Base-by-base conservation (phyloP, 2,113 vertebrate genomes). In the Silurus meridionalis region DNA sequence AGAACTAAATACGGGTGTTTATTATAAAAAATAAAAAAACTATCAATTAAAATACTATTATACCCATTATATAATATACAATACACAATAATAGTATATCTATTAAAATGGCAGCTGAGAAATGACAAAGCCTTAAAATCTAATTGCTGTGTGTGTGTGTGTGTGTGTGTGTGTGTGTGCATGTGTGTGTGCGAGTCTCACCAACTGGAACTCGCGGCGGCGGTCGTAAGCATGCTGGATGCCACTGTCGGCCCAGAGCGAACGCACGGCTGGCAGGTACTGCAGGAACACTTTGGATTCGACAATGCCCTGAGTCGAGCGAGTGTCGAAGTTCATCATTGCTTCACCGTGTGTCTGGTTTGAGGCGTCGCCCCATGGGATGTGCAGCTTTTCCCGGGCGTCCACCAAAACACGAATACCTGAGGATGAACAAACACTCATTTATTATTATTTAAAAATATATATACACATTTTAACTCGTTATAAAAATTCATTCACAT, bases 371-470 rank as follows among this genome's bases (percentile, higher is more conserved):
- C 97, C 97, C 98, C 98, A 99, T 0, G 97, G 96, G 91, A 99
- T 99, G 91, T 96, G 97, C 75, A 99, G 96, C 85, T 99, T 99
- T 92, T 97, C 97, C 67, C 98, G 93, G 60, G 98, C 98, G 10
- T 99, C 98, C 66, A 99, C 98, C 63, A 99, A 95, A 86, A 99
- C 98, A 90, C 98, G 95, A 89, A 99, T 94, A 87, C 98, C 98
- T 98, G 91, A 11, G 80, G 48, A 23, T 28, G 9, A 5, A 66
- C 19, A 11, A 8, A 53, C 61, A 46, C 1, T 8, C 37, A 72
- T 3, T 37, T 37, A 37, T 37, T 37, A 37, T 37, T 37, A 37
- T 37, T 37, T 2, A 3, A 37, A 37, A 37, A 37, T 37, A 37
- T 37, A 37, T 37, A 37, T 1, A 66, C 5, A 9, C 11, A 11